Percentiles rank a stretch among this genome's conserved stretches.
These are phyloP conservation scores for Poecile atricapillus DNA, from an alignment of 2,113 vertebrate genomes.

Conservation along the genomic window DNA sequence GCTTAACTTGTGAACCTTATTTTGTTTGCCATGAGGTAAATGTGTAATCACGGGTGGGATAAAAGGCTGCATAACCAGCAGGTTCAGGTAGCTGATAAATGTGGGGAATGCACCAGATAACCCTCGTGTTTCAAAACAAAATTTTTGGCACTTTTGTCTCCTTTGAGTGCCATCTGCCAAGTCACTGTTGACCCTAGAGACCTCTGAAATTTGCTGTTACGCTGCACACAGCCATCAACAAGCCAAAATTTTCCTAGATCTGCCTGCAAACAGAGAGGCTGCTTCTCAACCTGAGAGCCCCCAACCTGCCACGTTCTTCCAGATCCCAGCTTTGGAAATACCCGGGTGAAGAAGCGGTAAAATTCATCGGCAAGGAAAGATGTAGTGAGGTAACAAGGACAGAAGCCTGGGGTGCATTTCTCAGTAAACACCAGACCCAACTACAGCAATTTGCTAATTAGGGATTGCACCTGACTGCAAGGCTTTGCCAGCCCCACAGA, in stretches of 20 bases:
- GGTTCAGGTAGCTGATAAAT: neutral
- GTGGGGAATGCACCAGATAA: neutral
- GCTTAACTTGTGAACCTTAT: rapidly evolving
- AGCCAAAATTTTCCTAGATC: rapidly evolving
- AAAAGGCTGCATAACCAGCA: neutral
- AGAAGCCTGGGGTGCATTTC: neutral
- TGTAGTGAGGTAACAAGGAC: neutral
- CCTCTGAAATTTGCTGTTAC: rapidly evolving
- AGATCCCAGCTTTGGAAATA: neutral
- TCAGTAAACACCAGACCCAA: neutral
- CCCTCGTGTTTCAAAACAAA: rapidly evolving
- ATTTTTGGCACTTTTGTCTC: neutral
- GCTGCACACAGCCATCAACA: too few relatives aligned
- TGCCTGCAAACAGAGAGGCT: neutral
- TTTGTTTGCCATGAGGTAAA: neutral
- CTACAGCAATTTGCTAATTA: neutral
- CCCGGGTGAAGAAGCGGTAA: rapidly evolving
- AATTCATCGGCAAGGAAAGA: rapidly evolving
- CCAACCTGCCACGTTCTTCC: rapidly evolving
- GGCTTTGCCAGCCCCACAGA: neutral
- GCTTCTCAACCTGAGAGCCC: too few relatives aligned
- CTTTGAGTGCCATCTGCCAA: neutral
- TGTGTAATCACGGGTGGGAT: neutral
- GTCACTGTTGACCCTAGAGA: rapidly evolving
- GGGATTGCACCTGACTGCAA: neutral